phyloP scores from a whole-genome alignment of 2,888 invertebrate genomes.

The Lasioglossum vierecki region DNA sequence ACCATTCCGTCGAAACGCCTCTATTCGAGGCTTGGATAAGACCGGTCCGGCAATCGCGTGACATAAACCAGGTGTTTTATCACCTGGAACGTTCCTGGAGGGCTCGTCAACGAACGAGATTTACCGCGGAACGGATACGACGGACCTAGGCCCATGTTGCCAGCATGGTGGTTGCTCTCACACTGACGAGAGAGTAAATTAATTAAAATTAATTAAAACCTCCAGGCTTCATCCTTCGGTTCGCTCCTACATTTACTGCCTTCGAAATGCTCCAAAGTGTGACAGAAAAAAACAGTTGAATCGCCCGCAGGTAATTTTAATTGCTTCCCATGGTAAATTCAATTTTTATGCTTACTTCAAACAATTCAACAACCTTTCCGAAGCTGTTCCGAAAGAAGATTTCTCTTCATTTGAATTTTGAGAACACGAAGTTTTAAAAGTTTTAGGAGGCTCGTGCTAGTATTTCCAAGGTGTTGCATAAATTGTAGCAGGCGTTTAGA shows the following conservation, averaged over 20 bases:
- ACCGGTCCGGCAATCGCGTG: background rate
- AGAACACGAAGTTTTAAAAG: background rate
- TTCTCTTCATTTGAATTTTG: background rate
- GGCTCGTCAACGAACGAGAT: background rate
- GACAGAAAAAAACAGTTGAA: background rate
- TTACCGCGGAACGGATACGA: background rate
- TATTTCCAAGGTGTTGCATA: background rate
- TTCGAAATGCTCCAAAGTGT: background rate
- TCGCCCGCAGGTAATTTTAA: background rate
- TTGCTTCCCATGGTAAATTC: background rate
- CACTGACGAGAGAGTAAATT: conserved; percentile 17
- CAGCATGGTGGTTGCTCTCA: background rate
- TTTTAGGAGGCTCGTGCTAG: background rate
- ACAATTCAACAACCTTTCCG: background rate
- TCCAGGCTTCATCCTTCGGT: background rate
- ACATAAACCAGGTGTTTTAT: background rate
- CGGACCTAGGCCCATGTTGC: background rate
- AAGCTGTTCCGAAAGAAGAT: background rate
- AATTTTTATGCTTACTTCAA: background rate
- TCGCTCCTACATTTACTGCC: background rate
- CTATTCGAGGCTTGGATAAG: background rate
- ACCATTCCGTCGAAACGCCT: background rate
- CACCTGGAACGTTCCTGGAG: background rate
- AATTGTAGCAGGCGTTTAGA: background rate
- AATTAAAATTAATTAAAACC: conserved; percentile 36